A percentile compares a stretch with the other conserved stretches of the same genome.
Evolutionary conservation across 2,113 vertebrate species (phyloP).

Genomic region (Scytalopus superciliaris): DNA sequence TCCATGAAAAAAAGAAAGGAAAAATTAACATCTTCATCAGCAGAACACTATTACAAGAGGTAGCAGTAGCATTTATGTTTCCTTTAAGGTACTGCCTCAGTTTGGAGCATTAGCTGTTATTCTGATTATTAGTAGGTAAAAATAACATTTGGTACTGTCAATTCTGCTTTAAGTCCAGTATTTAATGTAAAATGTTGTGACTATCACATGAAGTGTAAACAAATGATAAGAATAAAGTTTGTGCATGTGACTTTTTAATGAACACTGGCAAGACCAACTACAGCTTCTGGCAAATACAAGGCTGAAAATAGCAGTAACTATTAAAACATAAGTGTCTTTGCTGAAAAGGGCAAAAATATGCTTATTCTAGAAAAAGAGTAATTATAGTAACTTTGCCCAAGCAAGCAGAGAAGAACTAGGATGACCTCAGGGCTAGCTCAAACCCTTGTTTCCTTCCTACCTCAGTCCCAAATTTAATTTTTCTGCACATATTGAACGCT

Average conservation of each 20-base stretch:
- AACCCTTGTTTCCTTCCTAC: conserved; percentile 50
- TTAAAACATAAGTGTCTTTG: conserved; percentile 26
- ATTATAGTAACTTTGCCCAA: conserved; percentile 22
- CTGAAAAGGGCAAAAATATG: conserved; percentile 38
- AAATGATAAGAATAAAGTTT: background rate
- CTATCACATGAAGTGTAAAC: background rate
- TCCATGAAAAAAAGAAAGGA: background rate
- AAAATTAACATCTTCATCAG: background rate
- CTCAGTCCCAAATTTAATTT: conserved; percentile 55
- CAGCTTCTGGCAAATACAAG: background rate
- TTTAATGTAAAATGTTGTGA: background rate
- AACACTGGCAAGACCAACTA: background rate
- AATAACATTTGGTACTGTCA: background rate
- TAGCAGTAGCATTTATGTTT: background rate
- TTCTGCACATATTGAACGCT: conserved; percentile 9
- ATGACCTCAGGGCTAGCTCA: conserved; percentile 51
- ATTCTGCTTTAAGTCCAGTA: background rate
- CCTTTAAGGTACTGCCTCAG: background rate
- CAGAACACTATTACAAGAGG: background rate
- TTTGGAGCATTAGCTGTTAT: background rate
- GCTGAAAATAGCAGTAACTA: conserved; percentile 8
- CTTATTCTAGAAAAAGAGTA: conserved; percentile 46
- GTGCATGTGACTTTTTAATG: background rate
- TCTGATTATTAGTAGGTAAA: background rate
- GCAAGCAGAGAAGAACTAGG: conserved; percentile 19